Evolutionary conservation across 2,888 invertebrate species (phyloP).

Genomic region (Ectobius pallidus): DNA sequence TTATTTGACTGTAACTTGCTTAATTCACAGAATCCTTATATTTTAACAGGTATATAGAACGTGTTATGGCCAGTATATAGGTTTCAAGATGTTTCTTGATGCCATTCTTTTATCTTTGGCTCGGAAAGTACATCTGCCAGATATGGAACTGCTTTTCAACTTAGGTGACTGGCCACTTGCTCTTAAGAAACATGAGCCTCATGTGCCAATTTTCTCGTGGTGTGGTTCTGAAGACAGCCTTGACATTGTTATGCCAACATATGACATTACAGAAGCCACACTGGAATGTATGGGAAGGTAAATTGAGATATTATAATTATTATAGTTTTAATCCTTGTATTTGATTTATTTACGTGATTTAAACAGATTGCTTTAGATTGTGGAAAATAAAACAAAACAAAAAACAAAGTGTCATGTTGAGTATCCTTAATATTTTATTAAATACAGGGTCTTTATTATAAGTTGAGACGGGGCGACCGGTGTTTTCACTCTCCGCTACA

Average conservation of each 20-base stretch:
- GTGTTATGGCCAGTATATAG: slow-evolving; percentile 94
- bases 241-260: slow-evolving; percentile 94
- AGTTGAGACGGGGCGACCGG: too few species aligned
- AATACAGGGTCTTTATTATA: too few species aligned
- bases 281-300: slow-evolving; percentile 93
- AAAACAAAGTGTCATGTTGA: too few species aligned
- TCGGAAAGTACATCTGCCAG: slow-evolving; percentile 80
- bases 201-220: slow-evolving; percentile 91
- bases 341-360: too few species aligned
- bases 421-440: too few species aligned
- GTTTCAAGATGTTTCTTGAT: slow-evolving; percentile 96
- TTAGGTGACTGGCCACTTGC: slow-evolving; percentile 95
- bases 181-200: slow-evolving; percentile 57
- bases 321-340: not conserved
- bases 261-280: slow-evolving; percentile 91
- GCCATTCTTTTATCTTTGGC: slow-evolving; percentile 80
- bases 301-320: not conserved
- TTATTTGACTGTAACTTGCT: slow-evolving; percentile 42
- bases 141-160: slow-evolving; percentile 90
- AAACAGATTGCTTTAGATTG: too few species aligned
- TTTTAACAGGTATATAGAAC: slow-evolving; percentile 79
- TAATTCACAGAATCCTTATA: too few species aligned
- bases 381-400: too few species aligned
- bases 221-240: slow-evolving; percentile 85
- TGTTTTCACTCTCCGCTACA: too few species aligned